Evolutionary conservation across 2,113 vertebrate species (phyloP).

Genomic region (Xiphophorus hellerii): DNA sequence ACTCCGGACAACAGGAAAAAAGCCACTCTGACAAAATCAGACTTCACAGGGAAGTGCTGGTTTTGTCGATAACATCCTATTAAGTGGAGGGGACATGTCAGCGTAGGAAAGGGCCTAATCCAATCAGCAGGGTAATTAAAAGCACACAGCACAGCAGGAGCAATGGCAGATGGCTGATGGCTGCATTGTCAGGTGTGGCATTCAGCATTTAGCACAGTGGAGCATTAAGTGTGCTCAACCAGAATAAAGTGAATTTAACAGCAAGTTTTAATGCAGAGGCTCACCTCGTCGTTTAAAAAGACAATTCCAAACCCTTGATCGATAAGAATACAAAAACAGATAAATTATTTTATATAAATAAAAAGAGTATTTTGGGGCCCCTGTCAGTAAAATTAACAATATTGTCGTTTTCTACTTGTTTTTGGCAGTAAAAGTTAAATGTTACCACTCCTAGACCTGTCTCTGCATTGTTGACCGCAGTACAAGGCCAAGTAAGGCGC

Average conservation of each 20-base stretch:
- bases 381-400: too few relatives aligned
- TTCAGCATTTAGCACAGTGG: slow-evolving; percentile 46
- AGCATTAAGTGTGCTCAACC: slow-evolving; percentile 24
- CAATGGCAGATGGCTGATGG: slow-evolving; percentile 46
- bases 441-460: too few relatives aligned
- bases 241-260: slow-evolving; percentile 9
- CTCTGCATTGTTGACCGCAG: too few relatives aligned
- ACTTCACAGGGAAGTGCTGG: slow-evolving; percentile 34
- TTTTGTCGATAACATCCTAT: slow-evolving; percentile 61
- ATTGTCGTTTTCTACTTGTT: too few relatives aligned
- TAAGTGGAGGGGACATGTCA: slow-evolving; percentile 63
- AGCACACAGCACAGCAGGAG: slow-evolving; percentile 64
- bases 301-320: too few relatives aligned
- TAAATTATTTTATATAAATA: too few relatives aligned
- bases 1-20: slow-evolving; percentile 19
- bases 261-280: neutral
- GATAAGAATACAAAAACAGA: too few relatives aligned
- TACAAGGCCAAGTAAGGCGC: too few relatives aligned
- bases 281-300: neutral
- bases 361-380: too few relatives aligned
- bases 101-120: slow-evolving; percentile 52
- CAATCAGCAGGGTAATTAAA: slow-evolving; percentile 72
- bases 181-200: slow-evolving; percentile 48
- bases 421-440: too few relatives aligned
- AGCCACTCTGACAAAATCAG: slow-evolving; percentile 43